Evolutionary conservation across 2,888 invertebrate species (phyloP), one percentile per base, ranked within the genome.

Genomic region (Eledona agricola): DNA sequence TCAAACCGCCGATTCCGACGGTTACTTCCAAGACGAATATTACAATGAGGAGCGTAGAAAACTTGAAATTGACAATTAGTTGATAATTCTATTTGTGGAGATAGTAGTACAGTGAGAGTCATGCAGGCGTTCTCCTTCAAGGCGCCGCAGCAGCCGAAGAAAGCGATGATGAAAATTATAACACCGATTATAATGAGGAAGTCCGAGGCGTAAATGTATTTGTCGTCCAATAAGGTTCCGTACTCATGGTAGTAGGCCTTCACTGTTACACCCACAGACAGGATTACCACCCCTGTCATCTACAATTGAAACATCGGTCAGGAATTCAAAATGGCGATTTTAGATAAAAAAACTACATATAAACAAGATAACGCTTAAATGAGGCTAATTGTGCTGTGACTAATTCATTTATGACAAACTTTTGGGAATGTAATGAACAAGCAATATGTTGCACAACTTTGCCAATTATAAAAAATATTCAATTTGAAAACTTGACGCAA

Each of bases 101-200:
- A n/a, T n/a, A n/a, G n/a, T 34, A 19, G 2, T 78, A 95, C 95
- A 55, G 90, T 90, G 58, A 92, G 84, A 55, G 94, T 89, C 89
- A 96, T 92, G 80, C 93, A 94, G 70, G 93, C 89, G 77, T 91
- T 96, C 78, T 96, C 96, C 71, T 91, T 91, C 50, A 93, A 83
- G 9, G 96, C 96, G 20, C 97, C 97, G 68, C 94, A 96, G 80
- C 96, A 97, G 60, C 96, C 97, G 64, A 96, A 88, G 82, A 96
- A 94, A 35, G 95, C 91, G 9, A 96, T 89, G 38, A 94, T 78
- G 76, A 95, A 93, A 66, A 96, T 89, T 54, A 93, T 81, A 9
- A 88, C 80, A 6, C 96, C 96, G 10, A 94, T 87, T 45, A 90
- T 82, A 66, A 96, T 92, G 60, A 96, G 81, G 40, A 95, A 81